Evolutionary conservation across 1,140 invertebrate genomes (phyloP), one percentile per base, ranked within the genome.

Genomic region (Drosophila subpulchrella): DNA sequence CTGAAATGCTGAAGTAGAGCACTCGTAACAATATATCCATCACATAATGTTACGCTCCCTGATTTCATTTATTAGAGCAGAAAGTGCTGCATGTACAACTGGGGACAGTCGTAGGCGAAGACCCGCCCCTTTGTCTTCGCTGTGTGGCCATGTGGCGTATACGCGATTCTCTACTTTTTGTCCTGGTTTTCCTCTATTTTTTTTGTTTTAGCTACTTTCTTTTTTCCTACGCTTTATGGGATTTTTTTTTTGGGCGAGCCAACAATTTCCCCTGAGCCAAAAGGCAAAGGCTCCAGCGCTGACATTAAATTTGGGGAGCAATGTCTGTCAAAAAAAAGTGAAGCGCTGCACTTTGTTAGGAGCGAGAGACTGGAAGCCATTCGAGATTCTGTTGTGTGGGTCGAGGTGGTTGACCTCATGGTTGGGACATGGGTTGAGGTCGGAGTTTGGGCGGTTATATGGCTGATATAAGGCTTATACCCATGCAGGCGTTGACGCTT

Each of bases 61-160:
- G 84, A 89, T 89, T 89, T 89, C 84, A 89, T 89, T 89, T 89
- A 89, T 89, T 89, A 89, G 84, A 89, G 84, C 85, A 81, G 77
- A 89, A 84, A 89, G 80, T 84, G 76, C 79, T 83, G 67, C 79
- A 77, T 68, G 77, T 65, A 78, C 82, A 82, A 76, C 75, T 68
- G 59, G 71, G 71, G 72, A 86, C 59, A 75, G 44, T 63, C 39
- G 62, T 59, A 57, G 73, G 44, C 41, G 41, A 30, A 50, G 46
- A 39, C 24, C 42, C 20, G 6, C 30, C 46, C 36, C 30, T 27
- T 32, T 60, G 50, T 44, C 74, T 50, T 58, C 36, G 15, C 44
- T 62, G 42, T 62, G 58, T 66, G 72, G 42, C 75, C 57, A 82
- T 68, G 65, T 56, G 83, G 70, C 75, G 78, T 78, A 86, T 75